Conservation (phyloP, 1,140 invertebrate genomes). For the Uloborus diversus region DNA sequence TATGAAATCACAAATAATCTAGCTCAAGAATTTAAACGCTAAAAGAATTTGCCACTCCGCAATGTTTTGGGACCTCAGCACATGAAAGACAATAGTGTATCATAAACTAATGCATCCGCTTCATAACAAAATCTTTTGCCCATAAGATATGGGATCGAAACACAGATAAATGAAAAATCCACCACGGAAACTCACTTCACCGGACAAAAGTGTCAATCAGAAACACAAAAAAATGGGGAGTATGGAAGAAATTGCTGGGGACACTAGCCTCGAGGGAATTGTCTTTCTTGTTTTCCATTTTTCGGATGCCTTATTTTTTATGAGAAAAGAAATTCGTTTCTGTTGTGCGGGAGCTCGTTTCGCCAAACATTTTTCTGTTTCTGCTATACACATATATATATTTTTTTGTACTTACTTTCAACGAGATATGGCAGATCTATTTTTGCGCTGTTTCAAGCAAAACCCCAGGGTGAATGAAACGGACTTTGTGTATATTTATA, state of each 20-base stretch:
- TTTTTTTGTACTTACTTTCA: background rate
- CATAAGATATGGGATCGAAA: slow-evolving; percentile 33
- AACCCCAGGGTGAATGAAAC: slow-evolving; percentile 13
- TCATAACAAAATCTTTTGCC: slow-evolving; percentile 11
- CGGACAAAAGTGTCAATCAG: slow-evolving; percentile 52
- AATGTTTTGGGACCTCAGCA: no score
- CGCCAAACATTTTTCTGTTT: no score
- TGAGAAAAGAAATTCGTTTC: slow-evolving; percentile 47
- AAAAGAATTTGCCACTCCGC: no score
- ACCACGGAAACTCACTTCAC: slow-evolving; percentile 12
- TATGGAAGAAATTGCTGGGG: slow-evolving; percentile 25
- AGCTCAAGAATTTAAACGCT: no score
- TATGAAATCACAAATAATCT: no score
- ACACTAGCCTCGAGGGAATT: background rate
- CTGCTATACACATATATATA: slow-evolving; percentile 5
- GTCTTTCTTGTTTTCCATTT: slow-evolving; percentile 25
- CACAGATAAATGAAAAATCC: slow-evolving; percentile 45
- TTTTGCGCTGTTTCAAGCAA: slow-evolving; percentile 38
- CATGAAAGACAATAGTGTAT: no score
- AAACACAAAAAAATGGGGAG: background rate
- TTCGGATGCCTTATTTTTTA: slow-evolving; percentile 31
- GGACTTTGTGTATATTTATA: slow-evolving; percentile 48
- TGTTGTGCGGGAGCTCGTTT: slow-evolving; percentile 5
- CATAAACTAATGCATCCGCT: no score
- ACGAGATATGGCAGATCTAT: slow-evolving; percentile 13